Conservation (phyloP, 2,113 vertebrate species). For the Plestiodon gilberti region DNA sequence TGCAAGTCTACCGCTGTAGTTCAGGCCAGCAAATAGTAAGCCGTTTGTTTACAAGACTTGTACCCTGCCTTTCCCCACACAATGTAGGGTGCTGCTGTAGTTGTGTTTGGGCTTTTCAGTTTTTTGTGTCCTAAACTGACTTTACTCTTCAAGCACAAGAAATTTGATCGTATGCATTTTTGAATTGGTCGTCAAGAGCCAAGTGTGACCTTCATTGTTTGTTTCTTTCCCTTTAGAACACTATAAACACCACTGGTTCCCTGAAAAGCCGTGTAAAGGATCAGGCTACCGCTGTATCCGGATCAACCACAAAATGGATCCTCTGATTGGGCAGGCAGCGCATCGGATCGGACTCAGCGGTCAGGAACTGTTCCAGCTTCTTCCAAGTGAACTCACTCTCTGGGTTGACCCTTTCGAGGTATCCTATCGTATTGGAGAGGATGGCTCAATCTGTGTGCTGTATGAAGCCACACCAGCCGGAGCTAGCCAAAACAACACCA, state of each 20-base stretch:
- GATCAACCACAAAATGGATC: constrained; percentile 99
- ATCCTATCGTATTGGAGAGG: constrained; percentile 98
- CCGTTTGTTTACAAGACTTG: too few species aligned
- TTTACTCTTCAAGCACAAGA: not conserved
- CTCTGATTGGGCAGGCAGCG: constrained; percentile 95
- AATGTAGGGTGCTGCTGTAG: not conserved
- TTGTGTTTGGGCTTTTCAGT: not conserved
- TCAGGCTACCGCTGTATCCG: constrained; percentile 99
- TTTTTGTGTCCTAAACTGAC: accelerated
- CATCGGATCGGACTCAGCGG: constrained; percentile 96
- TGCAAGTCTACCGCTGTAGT: not conserved
- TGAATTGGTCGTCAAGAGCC: not conserved
- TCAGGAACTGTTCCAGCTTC: constrained; percentile 96
- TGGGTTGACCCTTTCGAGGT: constrained; percentile 99
- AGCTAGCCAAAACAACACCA: constrained; percentile 78
- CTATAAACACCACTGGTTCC: constrained; percentile 99
- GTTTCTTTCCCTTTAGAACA: constrained; percentile 83
- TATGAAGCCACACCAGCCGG: constrained; percentile 91
- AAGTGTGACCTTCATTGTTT: constrained; percentile 57
- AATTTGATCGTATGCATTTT: not conserved
- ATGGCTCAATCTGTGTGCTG: constrained; percentile 98
- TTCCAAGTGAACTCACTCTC: constrained; percentile 98
- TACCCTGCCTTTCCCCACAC: too few species aligned
- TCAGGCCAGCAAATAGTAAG: not conserved
- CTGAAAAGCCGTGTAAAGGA: constrained; percentile 96